Percentiles rank a stretch among this genome's conserved stretches.
Conservation (phyloP, 2,797 vertebrate species). For the Ptychadena robeensis region DNA sequence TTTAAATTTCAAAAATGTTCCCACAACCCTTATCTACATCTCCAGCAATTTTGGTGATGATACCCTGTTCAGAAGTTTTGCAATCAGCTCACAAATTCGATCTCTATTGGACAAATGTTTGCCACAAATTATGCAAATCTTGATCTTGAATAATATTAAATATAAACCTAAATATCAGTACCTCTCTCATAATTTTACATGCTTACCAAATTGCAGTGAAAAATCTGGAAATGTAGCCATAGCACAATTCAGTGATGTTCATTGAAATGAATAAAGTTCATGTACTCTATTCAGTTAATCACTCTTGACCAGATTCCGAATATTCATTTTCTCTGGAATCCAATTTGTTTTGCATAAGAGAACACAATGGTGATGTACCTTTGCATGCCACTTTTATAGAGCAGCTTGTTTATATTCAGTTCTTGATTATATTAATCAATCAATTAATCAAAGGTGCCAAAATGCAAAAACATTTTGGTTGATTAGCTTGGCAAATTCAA, state of each 20-base stretch:
- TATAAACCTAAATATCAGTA: too few species aligned
- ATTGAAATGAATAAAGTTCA: background rate
- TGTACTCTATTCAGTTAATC: background rate
- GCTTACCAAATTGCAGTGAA: too few species aligned
- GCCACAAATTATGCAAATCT: too few species aligned
- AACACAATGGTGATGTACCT: background rate
- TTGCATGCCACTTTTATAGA: background rate
- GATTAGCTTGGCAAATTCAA: background rate
- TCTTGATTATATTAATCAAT: slow-evolving; percentile 6
- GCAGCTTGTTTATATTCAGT: background rate
- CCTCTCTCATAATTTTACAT: too few species aligned
- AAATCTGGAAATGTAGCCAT: too few species aligned
- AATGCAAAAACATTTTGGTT: slow-evolving; percentile 2
- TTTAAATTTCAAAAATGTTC: too few species aligned
- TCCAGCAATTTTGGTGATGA: too few species aligned
- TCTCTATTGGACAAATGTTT: too few species aligned
- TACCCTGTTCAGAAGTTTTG: too few species aligned
- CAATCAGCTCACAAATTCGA: too few species aligned
- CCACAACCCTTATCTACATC: too few species aligned
- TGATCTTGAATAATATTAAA: background rate
- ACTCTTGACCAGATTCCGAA: background rate
- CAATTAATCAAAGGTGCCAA: slow-evolving; percentile 1
- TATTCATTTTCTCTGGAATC: background rate
- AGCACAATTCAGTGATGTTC: too few species aligned
- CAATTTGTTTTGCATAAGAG: background rate